These are phyloP conservation scores for Nymphalis io DNA, from an alignment of 1,140 invertebrate species.

Conservation along the genomic window DNA sequence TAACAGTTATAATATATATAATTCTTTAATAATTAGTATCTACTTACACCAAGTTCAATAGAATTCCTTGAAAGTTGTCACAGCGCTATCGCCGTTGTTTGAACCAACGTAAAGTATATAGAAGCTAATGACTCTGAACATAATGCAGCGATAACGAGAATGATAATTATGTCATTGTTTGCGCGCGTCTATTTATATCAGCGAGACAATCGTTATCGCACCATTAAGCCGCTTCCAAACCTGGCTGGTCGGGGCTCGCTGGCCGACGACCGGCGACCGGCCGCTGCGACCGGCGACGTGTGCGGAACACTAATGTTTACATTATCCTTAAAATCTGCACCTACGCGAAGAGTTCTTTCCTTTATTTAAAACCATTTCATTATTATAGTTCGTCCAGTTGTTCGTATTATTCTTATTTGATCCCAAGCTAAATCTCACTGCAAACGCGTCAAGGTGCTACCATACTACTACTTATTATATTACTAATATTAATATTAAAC, in stretches of 20 bases:
- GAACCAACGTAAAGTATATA: neutral
- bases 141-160: slow-evolving; percentile 17
- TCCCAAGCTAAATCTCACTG: too few species aligned
- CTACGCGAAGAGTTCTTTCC: neutral
- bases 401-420: too few species aligned
- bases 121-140: slow-evolving; percentile 6
- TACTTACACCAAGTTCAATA: neutral
- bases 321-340: neutral
- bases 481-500: too few species aligned
- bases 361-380: neutral
- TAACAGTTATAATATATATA: too few species aligned
- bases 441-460: too few species aligned
- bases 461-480: too few species aligned
- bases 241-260: neutral
- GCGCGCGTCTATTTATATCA: slow-evolving; percentile 21
- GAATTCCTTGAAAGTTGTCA: slow-evolving; percentile 1
- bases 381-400: too few species aligned
- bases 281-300: neutral
- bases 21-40: too few species aligned
- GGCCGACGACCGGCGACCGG: neutral
- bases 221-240: slow-evolving; percentile 18
- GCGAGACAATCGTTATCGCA: slow-evolving; percentile 22
- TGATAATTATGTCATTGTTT: slow-evolving; percentile 28
- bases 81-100: neutral
- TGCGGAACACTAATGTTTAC: neutral